Evolutionary conservation across 2,113 vertebrate genomes (phyloP), one percentile per base, ranked within the genome.

Genomic region (Rutilus rutilus): DNA sequence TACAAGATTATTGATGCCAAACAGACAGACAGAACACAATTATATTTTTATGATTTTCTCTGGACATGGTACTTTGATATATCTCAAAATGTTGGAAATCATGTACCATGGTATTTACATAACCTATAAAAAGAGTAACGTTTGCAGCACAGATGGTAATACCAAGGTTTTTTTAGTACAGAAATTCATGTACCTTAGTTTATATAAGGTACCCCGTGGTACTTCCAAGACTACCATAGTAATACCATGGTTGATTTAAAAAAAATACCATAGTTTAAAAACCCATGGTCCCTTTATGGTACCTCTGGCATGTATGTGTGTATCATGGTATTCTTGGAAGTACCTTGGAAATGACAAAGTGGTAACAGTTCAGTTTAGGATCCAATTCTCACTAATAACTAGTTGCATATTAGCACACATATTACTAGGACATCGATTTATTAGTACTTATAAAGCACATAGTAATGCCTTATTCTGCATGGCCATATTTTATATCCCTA

Each of bases 1-100:
- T 52, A 33, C 65, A 69, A 62, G 54, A 75, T 82, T 75, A 64
- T 5, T 82, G 42, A 69, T 82, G 69, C 8, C 30, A 54, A 11
- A 69, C 47, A 79, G 10, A 30, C 25, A 62, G 12, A 7, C 39
- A 42, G 39, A 8, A 42, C 14, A 30, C 39, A 80, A 23, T 23
- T 69, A 39, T 25, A 45, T 42, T 42, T 21, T 45, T 73, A 73
- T 73, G 36, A n/a, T 45, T 73, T 71, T 42, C 9, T 14, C 21
- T 42, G 36, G 30, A 19, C 30, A 9, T n/a, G 36, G 33, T 6
- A 39, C 1, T 71, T 71, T 23, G 1, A 71, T 42, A 42, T 5
- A 23, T 42, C 9, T 71, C 33, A 11, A 39, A 36, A 71, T 39
- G 42, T 3, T 71, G 33, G 19, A 71, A 36, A 36, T 36, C 1